Conservation (phyloP, 2,888 invertebrate genomes). For the Rhogogaster chlorosoma region DNA sequence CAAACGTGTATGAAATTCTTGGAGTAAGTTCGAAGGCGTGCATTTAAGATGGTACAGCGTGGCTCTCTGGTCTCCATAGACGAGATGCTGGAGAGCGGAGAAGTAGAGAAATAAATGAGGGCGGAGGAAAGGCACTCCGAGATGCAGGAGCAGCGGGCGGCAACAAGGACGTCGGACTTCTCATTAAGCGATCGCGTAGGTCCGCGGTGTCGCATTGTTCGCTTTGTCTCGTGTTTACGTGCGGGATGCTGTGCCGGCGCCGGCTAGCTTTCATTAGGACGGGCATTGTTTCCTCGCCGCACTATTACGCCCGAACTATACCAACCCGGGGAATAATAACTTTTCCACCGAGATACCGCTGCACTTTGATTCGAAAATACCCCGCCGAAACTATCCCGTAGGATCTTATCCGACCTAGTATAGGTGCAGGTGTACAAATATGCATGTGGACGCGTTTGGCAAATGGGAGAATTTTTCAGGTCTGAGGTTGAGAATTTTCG, state of each 20-base stretch:
- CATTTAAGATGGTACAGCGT: background rate
- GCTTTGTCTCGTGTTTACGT: constrained; percentile 73
- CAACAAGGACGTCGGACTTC: constrained; percentile 23
- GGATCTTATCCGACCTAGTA: background rate
- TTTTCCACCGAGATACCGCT: constrained; percentile 2
- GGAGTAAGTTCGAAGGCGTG: background rate
- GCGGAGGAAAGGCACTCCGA: background rate
- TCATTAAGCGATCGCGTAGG: constrained; percentile 43
- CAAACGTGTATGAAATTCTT: background rate
- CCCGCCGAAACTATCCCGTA: background rate
- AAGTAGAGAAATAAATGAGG: background rate
- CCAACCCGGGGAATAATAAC: constrained; percentile 56
- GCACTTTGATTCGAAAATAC: background rate
- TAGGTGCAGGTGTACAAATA: background rate
- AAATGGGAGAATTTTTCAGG: too few species aligned
- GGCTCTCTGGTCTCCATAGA: background rate
- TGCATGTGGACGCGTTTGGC: too few species aligned
- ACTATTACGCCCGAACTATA: constrained; percentile 71
- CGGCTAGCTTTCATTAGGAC: constrained; percentile 73
- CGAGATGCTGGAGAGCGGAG: background rate
- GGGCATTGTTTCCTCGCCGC: constrained; percentile 72
- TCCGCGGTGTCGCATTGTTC: constrained; percentile 69
- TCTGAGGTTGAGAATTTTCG: too few species aligned
- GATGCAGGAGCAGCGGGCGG: background rate
- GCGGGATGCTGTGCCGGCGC: constrained; percentile 53